phyloP scores from a whole-genome alignment of 2,888 invertebrate species.

The Thera britannica region DNA sequence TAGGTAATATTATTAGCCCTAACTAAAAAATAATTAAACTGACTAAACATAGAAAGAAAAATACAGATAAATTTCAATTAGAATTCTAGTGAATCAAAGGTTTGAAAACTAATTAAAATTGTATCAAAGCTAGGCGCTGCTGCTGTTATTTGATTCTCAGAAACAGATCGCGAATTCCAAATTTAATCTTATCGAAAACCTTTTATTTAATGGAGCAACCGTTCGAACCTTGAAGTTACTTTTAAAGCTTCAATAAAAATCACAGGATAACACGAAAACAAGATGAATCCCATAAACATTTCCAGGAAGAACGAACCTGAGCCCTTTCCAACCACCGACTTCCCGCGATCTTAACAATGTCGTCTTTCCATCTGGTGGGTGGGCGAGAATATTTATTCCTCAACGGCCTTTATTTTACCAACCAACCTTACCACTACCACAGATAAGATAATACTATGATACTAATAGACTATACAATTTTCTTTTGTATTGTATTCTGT shows the following conservation, averaged over 20 bases:
- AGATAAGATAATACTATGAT: no score
- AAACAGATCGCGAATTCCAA: conserved; percentile 57
- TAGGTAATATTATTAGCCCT: no score
- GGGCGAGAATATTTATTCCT: no score
- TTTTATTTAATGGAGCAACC: conserved; percentile 49
- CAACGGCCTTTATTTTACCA: neutral
- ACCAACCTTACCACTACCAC: neutral
- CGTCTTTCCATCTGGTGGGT: no score
- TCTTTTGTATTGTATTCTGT: no score
- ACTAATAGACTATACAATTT: no score
- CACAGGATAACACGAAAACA: neutral
- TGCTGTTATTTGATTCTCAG: conserved; percentile 62
- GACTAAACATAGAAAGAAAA: neutral
- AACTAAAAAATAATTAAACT: no score
- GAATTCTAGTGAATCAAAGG: conserved; percentile 47
- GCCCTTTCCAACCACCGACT: no score
- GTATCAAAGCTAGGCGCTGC: conserved; percentile 55
- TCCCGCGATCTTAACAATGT: no score
- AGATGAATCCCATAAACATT: no score
- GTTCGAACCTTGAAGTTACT: conserved; percentile 40
- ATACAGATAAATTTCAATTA: conserved; percentile 39
- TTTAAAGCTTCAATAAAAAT: conserved; percentile 39
- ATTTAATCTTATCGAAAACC: conserved; percentile 56
- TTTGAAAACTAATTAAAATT: conserved; percentile 60
- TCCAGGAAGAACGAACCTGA: no score